Base-by-base conservation (phyloP, 1,140 invertebrate genomes). In the Trigoniulus corallinus region DNA sequence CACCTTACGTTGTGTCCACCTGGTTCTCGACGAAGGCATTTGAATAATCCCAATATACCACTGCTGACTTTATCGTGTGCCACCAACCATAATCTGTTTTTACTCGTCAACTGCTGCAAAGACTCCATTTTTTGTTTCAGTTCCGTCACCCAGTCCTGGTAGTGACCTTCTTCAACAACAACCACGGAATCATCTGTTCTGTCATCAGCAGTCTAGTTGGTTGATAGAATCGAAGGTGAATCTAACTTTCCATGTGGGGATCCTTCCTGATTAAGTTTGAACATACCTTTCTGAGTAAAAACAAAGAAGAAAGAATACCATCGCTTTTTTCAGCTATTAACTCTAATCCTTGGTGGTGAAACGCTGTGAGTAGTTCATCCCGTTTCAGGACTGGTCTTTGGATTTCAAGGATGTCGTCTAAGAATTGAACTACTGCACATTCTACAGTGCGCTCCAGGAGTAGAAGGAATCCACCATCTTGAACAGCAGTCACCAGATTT, bases 1-100 rank as follows among this genome's bases (percentile, higher is more conserved):
- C n/a, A n/a, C n/a, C n/a, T n/a, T n/a, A 86, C 68, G 57, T 77
- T 78, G 43, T 74, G 67, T 45, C 87, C 87, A 44, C 84, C 84
- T 7, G 79, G 72, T 68, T 96, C 92, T 56, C 75, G 74, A 58
- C 81, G 79, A 40, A 96, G 69, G 63, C 93, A 97, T 57, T 87
- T 92, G 49, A 83, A 78, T 55, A 97, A 66, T 42, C 93, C 93
- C 43, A 94, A 67, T 23, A 91, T 72, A 49, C 93, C 91, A 62
- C 72, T 81, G 12, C 12, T 44, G 42, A 21, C 12, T 44, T 44
- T 7, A 20, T 44, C 21, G 20, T 20, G 12, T n/a, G 12, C 7
- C 7, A 57, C 37, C 18, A 70, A 48, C 68, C 68, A 70, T 2
- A 69, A 48, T n/a, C n/a, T n/a, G n/a, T n/a, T n/a, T n/a, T n/a